phyloP scores from a whole-genome alignment of 1,140 invertebrate genomes.

The Heliothis subflexa region DNA sequence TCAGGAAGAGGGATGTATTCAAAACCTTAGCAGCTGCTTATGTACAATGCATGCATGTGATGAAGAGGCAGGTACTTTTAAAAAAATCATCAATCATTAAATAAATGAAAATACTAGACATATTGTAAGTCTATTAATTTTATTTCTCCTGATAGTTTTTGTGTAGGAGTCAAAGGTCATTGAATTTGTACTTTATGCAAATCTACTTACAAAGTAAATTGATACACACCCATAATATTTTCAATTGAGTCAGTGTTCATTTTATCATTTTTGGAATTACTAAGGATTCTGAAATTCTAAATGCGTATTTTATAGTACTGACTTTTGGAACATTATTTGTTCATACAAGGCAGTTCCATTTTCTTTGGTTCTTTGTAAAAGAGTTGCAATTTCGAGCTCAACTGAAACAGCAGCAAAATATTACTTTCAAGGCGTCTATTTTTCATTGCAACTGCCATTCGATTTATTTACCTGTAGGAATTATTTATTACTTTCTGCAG shows the following conservation, averaged over 20 bases:
- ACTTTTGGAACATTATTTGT: too few relatives aligned
- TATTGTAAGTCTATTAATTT: too few relatives aligned
- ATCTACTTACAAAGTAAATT: too few relatives aligned
- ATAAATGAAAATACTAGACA: too few relatives aligned
- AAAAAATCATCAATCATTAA: too few relatives aligned
- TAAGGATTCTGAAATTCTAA: background rate
- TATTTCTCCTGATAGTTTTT: too few relatives aligned
- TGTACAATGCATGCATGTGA: background rate
- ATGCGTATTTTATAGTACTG: too few relatives aligned
- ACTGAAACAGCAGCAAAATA: slow-evolving; percentile 60
- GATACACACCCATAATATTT: too few relatives aligned
- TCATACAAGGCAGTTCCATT: slow-evolving; percentile 21
- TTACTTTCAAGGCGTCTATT: slow-evolving; percentile 58
- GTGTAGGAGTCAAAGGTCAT: too few relatives aligned
- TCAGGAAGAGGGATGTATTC: slow-evolving; percentile 51
- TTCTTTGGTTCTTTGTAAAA: slow-evolving; percentile 54
- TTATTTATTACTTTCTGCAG: slow-evolving; percentile 42
- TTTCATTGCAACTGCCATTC: slow-evolving; percentile 54
- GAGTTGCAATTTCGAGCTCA: slow-evolving; percentile 59
- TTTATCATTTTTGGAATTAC: background rate
- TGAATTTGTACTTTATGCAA: too few relatives aligned
- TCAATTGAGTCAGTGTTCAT: background rate
- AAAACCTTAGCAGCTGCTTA: slow-evolving; percentile 29
- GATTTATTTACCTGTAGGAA: slow-evolving; percentile 43
- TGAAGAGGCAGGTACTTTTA: too few relatives aligned